Conservation (phyloP, 2,888 invertebrate genomes). For the Ophion ellenae region DNA sequence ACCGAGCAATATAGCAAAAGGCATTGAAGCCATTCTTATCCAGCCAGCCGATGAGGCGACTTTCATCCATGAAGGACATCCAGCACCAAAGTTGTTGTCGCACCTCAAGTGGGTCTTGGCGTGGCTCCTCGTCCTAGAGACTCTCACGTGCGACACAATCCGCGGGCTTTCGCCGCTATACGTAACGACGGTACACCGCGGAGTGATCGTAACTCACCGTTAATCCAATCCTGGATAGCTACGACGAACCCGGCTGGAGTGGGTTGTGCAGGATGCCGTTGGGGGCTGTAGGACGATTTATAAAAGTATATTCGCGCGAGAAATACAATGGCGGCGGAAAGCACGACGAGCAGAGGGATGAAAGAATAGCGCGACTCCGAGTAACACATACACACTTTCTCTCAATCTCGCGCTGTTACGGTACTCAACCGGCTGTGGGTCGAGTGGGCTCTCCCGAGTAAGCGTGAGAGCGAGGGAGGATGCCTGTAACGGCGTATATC, state of each 20-base stretch:
- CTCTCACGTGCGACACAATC: not conserved
- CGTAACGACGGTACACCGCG: conserved; percentile 20
- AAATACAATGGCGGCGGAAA: conserved; percentile 71
- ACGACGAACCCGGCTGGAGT: conserved; percentile 32
- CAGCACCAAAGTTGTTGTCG: conserved; percentile 1
- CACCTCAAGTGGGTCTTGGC: conserved; percentile 44
- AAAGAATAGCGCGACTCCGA: conserved; percentile 36
- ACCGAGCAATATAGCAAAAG: not conserved
- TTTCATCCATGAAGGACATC: not conserved
- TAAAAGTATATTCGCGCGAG: conserved; percentile 73
- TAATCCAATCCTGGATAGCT: conserved; percentile 77
- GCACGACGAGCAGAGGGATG: conserved; percentile 46
- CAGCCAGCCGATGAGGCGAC: not conserved
- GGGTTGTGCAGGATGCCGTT: conserved; percentile 36
- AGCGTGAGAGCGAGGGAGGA: conserved; percentile 55
- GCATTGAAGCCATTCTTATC: not conserved
- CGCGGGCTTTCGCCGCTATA: not conserved
- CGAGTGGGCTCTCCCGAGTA: conserved; percentile 56
- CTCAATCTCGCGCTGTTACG: conserved; percentile 52
- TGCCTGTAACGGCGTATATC: conserved; percentile 75
- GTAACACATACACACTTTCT: conserved; percentile 55
- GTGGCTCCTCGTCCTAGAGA: conserved; percentile 26
- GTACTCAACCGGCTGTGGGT: conserved; percentile 39
- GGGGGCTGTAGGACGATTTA: conserved; percentile 71
- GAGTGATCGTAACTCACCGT: conserved; percentile 76